Conservation (phyloP, 2,797 vertebrate genomes). For the Periparus ater region DNA sequence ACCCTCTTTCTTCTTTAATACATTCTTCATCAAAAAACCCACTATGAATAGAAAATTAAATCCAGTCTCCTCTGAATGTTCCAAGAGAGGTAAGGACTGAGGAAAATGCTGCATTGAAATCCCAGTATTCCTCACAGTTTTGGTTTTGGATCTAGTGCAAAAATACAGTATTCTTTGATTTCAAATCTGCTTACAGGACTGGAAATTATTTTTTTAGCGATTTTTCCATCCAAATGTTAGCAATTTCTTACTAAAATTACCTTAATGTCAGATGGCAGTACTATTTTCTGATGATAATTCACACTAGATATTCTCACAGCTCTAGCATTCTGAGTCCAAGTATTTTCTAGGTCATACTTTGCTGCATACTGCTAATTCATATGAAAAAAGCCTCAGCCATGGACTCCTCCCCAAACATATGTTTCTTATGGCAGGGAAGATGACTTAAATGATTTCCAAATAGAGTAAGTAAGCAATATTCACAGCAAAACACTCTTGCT, state of each 20-base stretch:
- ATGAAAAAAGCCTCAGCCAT: neutral
- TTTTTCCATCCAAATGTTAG: neutral
- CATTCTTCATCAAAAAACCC: neutral
- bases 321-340: slow-evolving; percentile 1
- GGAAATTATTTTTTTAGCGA: neutral
- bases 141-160: neutral
- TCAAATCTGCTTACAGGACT: neutral
- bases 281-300: neutral
- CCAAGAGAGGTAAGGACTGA: neutral
- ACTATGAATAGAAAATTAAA: neutral
- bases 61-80: neutral
- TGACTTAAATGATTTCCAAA: slow-evolving; percentile 27
- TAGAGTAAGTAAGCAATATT: neutral
- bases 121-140: neutral
- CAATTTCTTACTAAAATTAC: neutral
- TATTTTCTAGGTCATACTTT: slow-evolving; percentile 58
- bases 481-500: slow-evolving; percentile 3
- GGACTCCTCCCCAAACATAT: slow-evolving; percentile 23
- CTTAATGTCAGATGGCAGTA: neutral
- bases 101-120: neutral
- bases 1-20: neutral
- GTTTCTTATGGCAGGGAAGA: slow-evolving; percentile 23
- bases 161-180: neutral
- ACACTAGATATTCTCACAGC: neutral
- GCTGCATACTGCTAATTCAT: slow-evolving; percentile 27